These are phyloP conservation scores for Bombus picipes DNA, from an alignment of 1,140 invertebrate genomes.

Conservation along the genomic window DNA sequence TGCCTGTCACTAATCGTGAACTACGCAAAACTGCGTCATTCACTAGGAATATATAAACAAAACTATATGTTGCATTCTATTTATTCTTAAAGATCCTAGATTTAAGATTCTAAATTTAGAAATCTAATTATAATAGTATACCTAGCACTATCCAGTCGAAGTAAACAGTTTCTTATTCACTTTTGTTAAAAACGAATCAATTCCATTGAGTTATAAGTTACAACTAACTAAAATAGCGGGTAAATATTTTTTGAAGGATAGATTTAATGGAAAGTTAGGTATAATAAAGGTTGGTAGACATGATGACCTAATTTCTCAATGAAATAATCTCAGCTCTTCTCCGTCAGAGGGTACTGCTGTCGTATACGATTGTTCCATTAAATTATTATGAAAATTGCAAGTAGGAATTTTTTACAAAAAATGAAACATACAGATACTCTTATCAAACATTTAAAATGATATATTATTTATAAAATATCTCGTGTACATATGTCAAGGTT, in stretches of 20 bases:
- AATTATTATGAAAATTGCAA: neutral
- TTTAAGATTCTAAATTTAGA: neutral
- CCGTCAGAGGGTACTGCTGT: neutral
- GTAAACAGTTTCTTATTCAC: neutral
- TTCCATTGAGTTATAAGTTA: neutral
- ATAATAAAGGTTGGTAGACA: neutral
- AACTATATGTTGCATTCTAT: neutral
- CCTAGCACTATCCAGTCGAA: too few species aligned
- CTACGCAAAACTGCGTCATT: constrained; percentile 42
- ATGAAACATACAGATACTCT: too few species aligned
- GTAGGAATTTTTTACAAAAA: too few species aligned
- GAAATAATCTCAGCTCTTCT: neutral
- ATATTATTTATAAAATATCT: neutral
- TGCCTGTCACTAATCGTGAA: constrained; percentile 19
- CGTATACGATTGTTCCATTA: neutral
- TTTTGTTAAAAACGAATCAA: too few species aligned
- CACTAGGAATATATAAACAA: constrained; percentile 20
- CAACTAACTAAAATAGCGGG: neutral
- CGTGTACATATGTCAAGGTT: neutral
- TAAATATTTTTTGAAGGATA: neutral
- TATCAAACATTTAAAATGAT: neutral
- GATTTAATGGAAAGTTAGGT: neutral
- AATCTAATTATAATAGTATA: neutral
- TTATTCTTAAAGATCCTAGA: neutral
- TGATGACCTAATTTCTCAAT: neutral